Evolutionary conservation across 1,140 invertebrate genomes (phyloP), one percentile per base, ranked within the genome.

Genomic region (Whitmania pigra): DNA sequence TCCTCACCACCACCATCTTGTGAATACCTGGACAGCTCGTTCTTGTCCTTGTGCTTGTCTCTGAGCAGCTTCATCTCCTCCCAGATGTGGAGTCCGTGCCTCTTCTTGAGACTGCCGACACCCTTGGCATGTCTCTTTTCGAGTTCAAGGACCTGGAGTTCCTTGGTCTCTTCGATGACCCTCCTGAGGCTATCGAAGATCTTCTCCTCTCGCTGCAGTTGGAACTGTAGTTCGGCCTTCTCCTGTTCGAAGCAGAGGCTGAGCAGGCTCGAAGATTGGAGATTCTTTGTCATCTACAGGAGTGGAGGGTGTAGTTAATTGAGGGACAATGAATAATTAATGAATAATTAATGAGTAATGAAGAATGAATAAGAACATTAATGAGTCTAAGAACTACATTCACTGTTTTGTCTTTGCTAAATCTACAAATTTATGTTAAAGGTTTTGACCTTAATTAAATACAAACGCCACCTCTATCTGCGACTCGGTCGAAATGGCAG

Each of bases 61-160:
- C 88, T 86, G 67, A 92, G 82, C 43, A 85, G 86, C 80, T 93
- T 93, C 55, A 94, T 90, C 79, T 95, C 91, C 69, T 90, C 89
- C 75, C 90, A 88, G 71, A 89, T 88, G 73, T 88, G 87, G 29
- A 88, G 87, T 74, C 93, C 89, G 74, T 94, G 82, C 78, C 88
- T 87, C 77, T 90, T 88, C 86, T 92, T 90, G 20, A 94, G 87
- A 75, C 92, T 90, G 53, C 87, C 87, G 7, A 83, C 82, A 71
- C 83, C 83, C 63, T 77, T 78, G 73, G 81, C 81, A 75, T 83
- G 80, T 22, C 82, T 76, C 72, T 77, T 78, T 25, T 80, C 77
- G 13, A 84, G 75, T 54, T 75, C 84, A 79, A 93, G 91, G 77
- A 89, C 81, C 82, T 94, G 92, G 72, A 87, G 87, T 18, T 86